These are phyloP conservation scores for Capitella teleta DNA, from an alignment of 1,140 invertebrate species.

Conservation along the genomic window DNA sequence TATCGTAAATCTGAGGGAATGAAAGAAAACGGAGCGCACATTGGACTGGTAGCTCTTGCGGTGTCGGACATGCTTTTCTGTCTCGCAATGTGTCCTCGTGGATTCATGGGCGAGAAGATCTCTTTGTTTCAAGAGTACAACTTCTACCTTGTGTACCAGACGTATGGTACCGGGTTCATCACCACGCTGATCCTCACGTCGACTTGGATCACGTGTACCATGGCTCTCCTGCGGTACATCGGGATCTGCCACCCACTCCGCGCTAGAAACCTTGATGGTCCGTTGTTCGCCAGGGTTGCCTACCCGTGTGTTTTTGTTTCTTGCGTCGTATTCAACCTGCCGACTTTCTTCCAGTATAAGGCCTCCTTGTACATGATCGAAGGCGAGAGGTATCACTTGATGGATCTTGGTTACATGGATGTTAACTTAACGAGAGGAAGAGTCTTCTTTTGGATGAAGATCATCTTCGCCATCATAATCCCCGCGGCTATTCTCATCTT, in stretches of 20 bases:
- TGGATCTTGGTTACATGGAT: neutral
- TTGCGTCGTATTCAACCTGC: constrained; percentile 31
- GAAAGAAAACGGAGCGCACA: constrained; percentile 36
- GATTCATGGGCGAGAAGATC: neutral
- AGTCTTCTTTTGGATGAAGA: constrained; percentile 23
- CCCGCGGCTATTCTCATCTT: constrained; percentile 30
- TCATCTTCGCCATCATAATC: constrained; percentile 28
- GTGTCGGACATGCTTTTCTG: constrained; percentile 37
- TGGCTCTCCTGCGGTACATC: constrained; percentile 36
- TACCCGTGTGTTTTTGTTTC: constrained; percentile 26
- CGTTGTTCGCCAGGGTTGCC: constrained; percentile 23
- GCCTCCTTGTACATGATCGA: neutral
- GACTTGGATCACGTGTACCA: constrained; percentile 36
- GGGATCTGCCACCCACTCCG: constrained; percentile 36
- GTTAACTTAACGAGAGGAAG: constrained; percentile 13
- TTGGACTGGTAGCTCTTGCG: constrained; percentile 34
- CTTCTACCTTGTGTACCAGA: constrained; percentile 22
- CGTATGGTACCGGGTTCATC: constrained; percentile 26
- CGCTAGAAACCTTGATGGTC: constrained; percentile 27
- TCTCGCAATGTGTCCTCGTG: constrained; percentile 15
- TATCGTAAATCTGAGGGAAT: constrained; percentile 24
- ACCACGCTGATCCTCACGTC: constrained; percentile 35
- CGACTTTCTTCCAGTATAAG: constrained; percentile 29
- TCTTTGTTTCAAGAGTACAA: neutral
- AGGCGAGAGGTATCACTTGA: neutral